Percentiles rank a stretch among this genome's conserved stretches.
Conservation (phyloP, 2,113 vertebrate genomes). For the Rousettus leschenaultii region DNA sequence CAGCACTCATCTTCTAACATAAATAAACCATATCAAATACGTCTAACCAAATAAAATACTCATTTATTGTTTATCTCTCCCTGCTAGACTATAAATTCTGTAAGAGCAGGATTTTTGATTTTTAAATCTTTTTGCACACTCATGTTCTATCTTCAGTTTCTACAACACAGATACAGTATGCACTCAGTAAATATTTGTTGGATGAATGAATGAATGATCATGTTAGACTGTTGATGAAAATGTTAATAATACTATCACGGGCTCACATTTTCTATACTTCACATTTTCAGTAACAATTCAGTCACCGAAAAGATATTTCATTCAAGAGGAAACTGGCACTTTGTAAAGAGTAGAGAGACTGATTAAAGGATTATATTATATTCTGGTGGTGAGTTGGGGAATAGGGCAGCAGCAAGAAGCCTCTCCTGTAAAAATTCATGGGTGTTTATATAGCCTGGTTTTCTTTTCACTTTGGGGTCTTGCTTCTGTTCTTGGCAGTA, state of each 20-base stretch:
- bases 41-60: no score
- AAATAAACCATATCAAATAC: not conserved
- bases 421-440: not conserved
- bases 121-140: not conserved
- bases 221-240: not conserved
- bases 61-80: not conserved
- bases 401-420: not conserved
- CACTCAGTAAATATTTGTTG: not conserved
- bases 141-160: not conserved
- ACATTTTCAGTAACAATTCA: not conserved
- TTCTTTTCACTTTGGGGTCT: not conserved
- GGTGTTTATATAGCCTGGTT: not conserved
- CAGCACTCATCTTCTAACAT: not conserved
- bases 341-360: not conserved
- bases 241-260: not conserved
- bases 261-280: not conserved
- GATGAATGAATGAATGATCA: not conserved
- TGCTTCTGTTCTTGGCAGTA: not conserved
- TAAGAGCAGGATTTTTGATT: not conserved
- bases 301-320: not conserved
- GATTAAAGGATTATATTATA: not conserved
- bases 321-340: not conserved
- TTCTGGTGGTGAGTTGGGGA: not conserved
- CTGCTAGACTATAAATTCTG: not conserved
- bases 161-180: not conserved